Evolutionary conservation across 2,113 vertebrate genomes (phyloP).

Genomic region (Falco punctatus): DNA sequence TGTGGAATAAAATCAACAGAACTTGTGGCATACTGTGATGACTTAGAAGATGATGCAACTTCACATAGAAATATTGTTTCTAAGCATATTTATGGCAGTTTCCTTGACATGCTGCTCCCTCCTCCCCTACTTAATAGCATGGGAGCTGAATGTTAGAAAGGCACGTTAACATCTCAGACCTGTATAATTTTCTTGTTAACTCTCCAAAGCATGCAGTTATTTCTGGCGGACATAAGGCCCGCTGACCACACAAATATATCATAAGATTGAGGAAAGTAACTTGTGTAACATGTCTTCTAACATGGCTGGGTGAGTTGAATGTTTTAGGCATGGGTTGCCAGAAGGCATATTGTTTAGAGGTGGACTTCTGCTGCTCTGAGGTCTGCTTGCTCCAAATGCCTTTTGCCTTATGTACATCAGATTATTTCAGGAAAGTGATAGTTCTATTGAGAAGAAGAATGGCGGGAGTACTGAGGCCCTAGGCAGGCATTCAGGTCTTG

Average conservation of each 20-base stretch:
- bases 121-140: neutral
- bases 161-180: too few relatives aligned
- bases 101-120: neutral
- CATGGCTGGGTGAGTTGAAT: neutral
- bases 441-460: neutral
- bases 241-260: neutral
- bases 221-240: neutral
- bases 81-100: neutral
- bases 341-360: neutral
- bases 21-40: neutral
- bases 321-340: neutral
- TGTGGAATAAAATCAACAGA: slow-evolving; percentile 23
- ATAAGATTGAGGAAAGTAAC: neutral
- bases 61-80: neutral
- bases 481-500: neutral
- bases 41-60: neutral
- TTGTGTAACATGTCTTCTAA: neutral
- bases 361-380: neutral
- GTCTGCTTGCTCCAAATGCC: neutral
- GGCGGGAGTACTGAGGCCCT: neutral
- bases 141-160: slow-evolving; percentile 2
- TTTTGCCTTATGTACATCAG: neutral
- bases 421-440: neutral
- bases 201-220: neutral
- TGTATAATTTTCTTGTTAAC: neutral